Evolutionary conservation across 2,888 invertebrate genomes (phyloP).

Genomic region (Drosophila emarginata): DNA sequence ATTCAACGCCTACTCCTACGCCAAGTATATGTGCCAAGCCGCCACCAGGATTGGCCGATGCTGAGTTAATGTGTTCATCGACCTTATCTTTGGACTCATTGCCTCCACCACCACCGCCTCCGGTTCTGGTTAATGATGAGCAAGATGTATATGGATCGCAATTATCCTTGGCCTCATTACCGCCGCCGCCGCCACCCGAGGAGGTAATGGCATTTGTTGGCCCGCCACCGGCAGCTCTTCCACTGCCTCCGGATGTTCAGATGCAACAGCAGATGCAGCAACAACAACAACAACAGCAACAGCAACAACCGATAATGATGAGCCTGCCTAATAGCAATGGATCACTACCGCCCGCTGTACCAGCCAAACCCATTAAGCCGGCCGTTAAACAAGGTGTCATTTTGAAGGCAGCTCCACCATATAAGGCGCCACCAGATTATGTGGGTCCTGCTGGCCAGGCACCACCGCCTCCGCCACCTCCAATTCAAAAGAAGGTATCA

Average conservation of each 20-base stretch:
- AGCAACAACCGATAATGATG: conserved; percentile 31
- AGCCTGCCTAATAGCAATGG: conserved; percentile 64
- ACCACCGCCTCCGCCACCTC: conserved; percentile 47
- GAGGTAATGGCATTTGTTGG: conserved; percentile 62
- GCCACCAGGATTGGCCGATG: conserved; percentile 39
- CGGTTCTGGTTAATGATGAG: conserved; percentile 78
- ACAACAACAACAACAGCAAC: conserved; percentile 46
- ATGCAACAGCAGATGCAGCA: not conserved
- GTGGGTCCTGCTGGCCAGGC: conserved; percentile 60
- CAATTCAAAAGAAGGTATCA: conserved; percentile 80
- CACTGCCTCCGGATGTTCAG: not conserved
- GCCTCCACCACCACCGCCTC: conserved; percentile 87
- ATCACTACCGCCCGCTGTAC: conserved; percentile 72
- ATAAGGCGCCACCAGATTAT: conserved; percentile 82
- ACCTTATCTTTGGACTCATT: conserved; percentile 91
- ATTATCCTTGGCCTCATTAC: conserved; percentile 87
- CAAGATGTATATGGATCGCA: conserved; percentile 86
- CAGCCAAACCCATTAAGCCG: conserved; percentile 78
- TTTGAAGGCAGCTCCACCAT: conserved; percentile 80
- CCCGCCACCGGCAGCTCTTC: conserved; percentile 24
- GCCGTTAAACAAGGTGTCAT: conserved; percentile 65
- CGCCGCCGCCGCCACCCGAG: conserved; percentile 87
- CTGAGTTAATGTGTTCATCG: conserved; percentile 86
- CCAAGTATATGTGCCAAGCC: conserved; percentile 81
- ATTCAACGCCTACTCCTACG: conserved; percentile 82